A percentile compares a stretch with the other conserved stretches of the same genome.
Conservation (phyloP, 2,888 invertebrate genomes). For the Melikaiella ostensackeni region DNA sequence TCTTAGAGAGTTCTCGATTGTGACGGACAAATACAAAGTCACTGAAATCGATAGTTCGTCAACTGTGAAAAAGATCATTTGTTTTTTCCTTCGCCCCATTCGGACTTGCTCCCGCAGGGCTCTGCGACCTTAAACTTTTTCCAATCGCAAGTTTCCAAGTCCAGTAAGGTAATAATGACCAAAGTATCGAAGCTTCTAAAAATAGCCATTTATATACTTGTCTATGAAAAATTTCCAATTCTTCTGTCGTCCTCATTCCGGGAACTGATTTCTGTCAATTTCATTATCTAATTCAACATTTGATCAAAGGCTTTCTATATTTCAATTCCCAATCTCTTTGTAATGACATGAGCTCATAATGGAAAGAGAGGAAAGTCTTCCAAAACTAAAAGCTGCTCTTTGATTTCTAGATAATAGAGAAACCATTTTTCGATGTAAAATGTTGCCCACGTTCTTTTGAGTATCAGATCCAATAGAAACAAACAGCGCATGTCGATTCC, state of each 20-base stretch:
- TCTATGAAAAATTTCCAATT: not conserved
- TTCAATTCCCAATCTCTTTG: not conserved
- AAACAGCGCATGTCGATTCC: constrained; percentile 23
- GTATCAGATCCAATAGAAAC: constrained; percentile 30
- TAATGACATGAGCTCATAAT: not conserved
- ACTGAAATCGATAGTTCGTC: constrained; percentile 37
- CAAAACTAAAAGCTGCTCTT: not conserved
- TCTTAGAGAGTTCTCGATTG: constrained; percentile 4
- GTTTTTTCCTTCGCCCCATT: constrained; percentile 26
- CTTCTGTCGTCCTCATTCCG: not conserved
- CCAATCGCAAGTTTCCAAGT: constrained; percentile 22
- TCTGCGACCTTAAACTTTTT: constrained; percentile 31
- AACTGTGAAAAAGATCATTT: constrained; percentile 30
- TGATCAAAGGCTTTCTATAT: not conserved
- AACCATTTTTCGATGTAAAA: not conserved
- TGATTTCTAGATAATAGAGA: not conserved
- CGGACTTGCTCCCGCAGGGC: constrained; percentile 7
- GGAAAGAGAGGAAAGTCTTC: not conserved
- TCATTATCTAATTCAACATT: not conserved
- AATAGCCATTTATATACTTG: not conserved
- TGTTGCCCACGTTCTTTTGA: constrained; percentile 13
- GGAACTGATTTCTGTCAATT: not conserved
- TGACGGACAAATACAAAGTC: constrained; percentile 21
- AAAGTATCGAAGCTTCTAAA: not conserved
- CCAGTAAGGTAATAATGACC: constrained; percentile 27